Conservation (phyloP, 2,797 vertebrate species). For the Platyrinchus mystaceus region DNA sequence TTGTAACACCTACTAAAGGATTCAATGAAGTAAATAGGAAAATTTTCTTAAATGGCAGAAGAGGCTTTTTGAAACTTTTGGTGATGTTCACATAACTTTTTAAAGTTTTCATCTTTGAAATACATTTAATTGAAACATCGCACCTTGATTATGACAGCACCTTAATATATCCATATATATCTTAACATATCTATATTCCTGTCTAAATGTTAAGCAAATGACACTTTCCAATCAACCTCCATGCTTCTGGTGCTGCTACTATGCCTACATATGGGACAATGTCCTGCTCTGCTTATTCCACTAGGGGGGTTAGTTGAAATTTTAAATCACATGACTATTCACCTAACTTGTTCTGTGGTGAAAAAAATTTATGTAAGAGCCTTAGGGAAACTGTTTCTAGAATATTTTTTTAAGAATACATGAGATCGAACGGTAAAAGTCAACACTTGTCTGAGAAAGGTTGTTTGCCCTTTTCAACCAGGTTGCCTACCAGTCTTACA, state of each 20-base stretch:
- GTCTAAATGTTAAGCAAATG: background rate
- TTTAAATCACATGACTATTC: background rate
- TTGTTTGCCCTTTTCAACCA: background rate
- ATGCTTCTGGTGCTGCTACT: background rate
- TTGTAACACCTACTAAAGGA: background rate
- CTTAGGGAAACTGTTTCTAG: background rate
- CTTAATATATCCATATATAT: background rate
- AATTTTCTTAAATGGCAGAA: background rate
- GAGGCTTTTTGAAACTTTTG: background rate
- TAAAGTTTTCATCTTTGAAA: background rate
- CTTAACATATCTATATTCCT: background rate
- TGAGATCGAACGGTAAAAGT: background rate
- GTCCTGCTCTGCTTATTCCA: background rate
- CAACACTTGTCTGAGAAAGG: background rate
- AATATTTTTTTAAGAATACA: background rate
- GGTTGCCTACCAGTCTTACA: background rate
- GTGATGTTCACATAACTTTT: background rate
- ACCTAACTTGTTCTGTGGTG: background rate
- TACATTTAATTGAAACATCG: background rate
- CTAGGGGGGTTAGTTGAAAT: background rate
- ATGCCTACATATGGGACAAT: background rate
- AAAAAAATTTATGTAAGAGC: background rate
- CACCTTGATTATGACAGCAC: background rate
- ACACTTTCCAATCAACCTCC: background rate
- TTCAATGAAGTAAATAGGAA: background rate